Evolutionary conservation across 2,888 invertebrate species (phyloP).

Genomic region (Chromoteleia sp.): DNA sequence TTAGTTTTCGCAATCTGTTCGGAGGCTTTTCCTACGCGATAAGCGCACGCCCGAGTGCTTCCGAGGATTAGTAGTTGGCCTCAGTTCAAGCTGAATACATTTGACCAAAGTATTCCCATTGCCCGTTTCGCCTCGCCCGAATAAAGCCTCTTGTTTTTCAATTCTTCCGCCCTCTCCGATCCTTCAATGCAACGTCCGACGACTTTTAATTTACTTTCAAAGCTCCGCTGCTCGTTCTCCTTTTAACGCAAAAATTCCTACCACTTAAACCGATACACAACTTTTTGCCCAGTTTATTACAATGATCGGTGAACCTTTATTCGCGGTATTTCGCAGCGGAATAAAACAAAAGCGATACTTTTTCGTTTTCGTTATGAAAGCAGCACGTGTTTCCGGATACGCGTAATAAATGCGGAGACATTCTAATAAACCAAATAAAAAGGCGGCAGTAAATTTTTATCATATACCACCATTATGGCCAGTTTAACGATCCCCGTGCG

Average conservation of each 20-base stretch:
- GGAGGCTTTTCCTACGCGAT: not conserved
- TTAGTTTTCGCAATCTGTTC: conserved; percentile 1
- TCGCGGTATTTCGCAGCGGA: not conserved
- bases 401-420: conserved; percentile 22
- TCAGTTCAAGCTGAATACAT: conserved; percentile 5
- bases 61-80: conserved; percentile 4
- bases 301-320: not conserved
- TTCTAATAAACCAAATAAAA: conserved; percentile 56
- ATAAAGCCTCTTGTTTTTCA: conserved; percentile 4
- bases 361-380: conserved; percentile 25
- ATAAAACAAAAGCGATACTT: not conserved
- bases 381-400: conserved; percentile 15
- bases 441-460: conserved; percentile 74
- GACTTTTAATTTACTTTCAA: conserved; percentile 8
- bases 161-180: conserved; percentile 1
- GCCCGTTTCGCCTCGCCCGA: not conserved
- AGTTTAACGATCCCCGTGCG: conserved; percentile 25
- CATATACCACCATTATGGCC: conserved; percentile 71
- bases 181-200: conserved; percentile 5
- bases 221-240: not conserved
- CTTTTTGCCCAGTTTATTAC: not conserved
- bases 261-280: too few relatives aligned
- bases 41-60: not conserved
- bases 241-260: too few relatives aligned
- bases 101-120: conserved; percentile 5